Evolutionary conservation across 2,113 vertebrate genomes (phyloP).

Genomic region (Ophiodon elongatus): DNA sequence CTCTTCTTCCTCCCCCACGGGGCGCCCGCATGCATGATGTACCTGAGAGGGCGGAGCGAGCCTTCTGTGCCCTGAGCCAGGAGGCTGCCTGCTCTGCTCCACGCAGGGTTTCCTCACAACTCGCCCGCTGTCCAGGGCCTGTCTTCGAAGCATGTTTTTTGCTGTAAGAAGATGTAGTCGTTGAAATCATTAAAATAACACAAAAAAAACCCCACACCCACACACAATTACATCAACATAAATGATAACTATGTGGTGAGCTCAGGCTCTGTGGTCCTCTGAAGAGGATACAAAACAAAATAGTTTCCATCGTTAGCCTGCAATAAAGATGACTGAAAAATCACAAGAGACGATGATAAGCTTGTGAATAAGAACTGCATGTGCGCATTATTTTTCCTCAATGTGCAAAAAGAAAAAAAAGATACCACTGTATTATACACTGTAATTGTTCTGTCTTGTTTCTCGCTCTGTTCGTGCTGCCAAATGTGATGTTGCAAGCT

Average conservation of each 20-base stretch:
- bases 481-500: not conserved
- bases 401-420: not conserved
- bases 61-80: constrained; percentile 72
- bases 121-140: constrained; percentile 62
- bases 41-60: constrained; percentile 81
- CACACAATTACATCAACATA: not conserved
- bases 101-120: constrained; percentile 73
- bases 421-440: not conserved
- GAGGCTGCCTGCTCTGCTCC: constrained; percentile 78
- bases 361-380: constrained; percentile 3
- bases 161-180: constrained; percentile 39
- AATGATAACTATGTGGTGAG: not conserved
- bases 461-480: not conserved
- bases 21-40: constrained; percentile 51
- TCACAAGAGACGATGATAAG: not conserved
- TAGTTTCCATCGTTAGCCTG: not conserved
- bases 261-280: not conserved
- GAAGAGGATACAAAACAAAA: not conserved
- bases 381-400: not conserved
- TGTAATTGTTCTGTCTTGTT: not conserved
- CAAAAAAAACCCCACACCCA: not conserved
- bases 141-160: constrained; percentile 68
- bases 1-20: constrained; percentile 34
- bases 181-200: not conserved
- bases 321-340: not conserved